These are phyloP conservation scores for Gavialis gangeticus DNA, from an alignment of 2,113 vertebrate species.

Conservation along the genomic window DNA sequence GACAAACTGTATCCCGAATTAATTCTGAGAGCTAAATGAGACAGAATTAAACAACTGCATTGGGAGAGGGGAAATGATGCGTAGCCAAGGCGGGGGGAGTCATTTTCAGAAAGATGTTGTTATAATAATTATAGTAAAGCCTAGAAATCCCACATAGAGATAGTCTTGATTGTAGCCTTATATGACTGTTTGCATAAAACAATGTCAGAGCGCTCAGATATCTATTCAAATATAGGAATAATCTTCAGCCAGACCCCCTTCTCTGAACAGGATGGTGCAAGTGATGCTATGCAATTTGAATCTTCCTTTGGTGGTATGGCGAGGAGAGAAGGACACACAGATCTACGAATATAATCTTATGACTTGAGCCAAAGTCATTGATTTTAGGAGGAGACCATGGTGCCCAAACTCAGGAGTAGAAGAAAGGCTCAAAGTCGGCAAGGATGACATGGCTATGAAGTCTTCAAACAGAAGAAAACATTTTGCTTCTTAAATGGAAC, in stretches of 20 bases:
- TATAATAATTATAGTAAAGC: rapidly evolving
- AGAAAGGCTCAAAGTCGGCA: rapidly evolving
- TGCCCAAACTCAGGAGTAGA: neutral
- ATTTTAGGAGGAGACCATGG: neutral
- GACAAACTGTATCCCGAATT: neutral
- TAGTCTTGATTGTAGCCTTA: neutral
- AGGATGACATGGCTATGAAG: neutral
- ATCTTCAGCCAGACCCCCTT: too few species aligned
- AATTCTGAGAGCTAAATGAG: neutral
- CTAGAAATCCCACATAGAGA: neutral
- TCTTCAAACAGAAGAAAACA: rapidly evolving
- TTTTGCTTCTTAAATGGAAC: neutral
- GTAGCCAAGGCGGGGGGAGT: neutral
- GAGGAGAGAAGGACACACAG: neutral
- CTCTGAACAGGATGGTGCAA: neutral
- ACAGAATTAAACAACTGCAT: neutral
- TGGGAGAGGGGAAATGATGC: neutral
- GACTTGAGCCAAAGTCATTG: rapidly evolving
- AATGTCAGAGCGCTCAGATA: too few species aligned
- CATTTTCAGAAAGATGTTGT: neutral
- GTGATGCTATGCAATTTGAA: neutral
- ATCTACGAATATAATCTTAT: neutral
- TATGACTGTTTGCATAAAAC: neutral
- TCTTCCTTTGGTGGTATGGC: neutral
- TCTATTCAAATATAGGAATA: too few species aligned